These are phyloP conservation scores for Drosophila sp. DNA, from an alignment of 1,140 invertebrate genomes.

Conservation along the genomic window DNA sequence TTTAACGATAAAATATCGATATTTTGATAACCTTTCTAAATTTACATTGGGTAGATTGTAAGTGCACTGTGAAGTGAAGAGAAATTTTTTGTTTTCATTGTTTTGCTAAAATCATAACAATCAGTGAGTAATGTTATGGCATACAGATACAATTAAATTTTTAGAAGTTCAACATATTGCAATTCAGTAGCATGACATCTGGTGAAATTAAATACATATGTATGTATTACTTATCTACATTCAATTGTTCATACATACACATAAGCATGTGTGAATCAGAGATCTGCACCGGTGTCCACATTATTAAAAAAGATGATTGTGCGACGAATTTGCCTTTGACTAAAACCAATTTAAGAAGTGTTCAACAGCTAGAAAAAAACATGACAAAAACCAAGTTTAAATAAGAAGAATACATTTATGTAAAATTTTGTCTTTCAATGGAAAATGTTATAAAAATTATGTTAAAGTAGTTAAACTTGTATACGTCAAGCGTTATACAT, in stretches of 20 bases:
- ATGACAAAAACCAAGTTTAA: no score
- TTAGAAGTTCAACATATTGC: neutral
- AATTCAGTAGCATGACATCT: neutral
- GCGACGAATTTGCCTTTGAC: no score
- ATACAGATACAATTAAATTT: neutral
- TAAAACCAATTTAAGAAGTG: no score
- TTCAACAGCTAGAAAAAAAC: no score
- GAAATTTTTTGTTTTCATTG: neutral
- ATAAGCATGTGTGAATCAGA: neutral
- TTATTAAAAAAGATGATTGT: neutral
- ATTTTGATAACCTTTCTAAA: neutral
- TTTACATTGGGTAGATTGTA: neutral
- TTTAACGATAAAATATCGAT: neutral
- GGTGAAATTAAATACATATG: neutral
- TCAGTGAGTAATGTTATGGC: neutral
- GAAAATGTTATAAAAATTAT: no score
- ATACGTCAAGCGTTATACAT: neutral
- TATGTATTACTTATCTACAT: neutral
- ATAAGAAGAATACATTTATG: no score
- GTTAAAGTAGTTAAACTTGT: neutral
- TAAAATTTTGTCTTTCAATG: no score
- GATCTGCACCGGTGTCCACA: conserved; percentile 7
- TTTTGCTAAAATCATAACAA: neutral
- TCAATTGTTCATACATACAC: neutral
- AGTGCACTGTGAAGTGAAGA: neutral